phyloP scores from a whole-genome alignment of 2,888 invertebrate genomes.

The Dasypogon diadema region DNA sequence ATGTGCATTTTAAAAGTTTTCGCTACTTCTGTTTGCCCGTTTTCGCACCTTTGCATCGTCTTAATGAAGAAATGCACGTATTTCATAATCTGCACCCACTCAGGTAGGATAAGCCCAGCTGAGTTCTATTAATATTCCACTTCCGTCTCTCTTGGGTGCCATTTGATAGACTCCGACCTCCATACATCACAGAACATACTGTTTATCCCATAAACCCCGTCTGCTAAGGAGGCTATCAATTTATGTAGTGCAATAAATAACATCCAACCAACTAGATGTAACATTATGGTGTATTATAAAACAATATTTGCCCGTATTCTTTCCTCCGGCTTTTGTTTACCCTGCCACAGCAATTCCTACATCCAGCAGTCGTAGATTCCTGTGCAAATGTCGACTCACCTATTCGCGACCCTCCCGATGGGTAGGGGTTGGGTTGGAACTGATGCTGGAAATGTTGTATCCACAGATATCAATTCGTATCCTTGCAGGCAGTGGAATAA shows the following conservation, averaged over 20 bases:
- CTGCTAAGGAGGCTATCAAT: conserved; percentile 48
- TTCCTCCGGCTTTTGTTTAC: conserved; percentile 49
- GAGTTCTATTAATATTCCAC: conserved; percentile 52
- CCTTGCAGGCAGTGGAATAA: conserved; percentile 50
- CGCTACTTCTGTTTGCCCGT: too few species aligned
- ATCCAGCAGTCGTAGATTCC: not conserved
- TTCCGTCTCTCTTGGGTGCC: conserved; percentile 48
- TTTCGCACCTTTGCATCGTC: too few species aligned
- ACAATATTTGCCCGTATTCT: conserved; percentile 54
- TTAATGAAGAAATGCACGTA: not conserved
- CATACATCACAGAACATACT: conserved; percentile 50
- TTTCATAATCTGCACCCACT: not conserved
- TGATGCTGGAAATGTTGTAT: conserved; percentile 41
- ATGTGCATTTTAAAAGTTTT: too few species aligned
- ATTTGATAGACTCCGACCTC: conserved; percentile 53
- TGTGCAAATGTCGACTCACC: not conserved
- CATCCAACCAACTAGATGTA: conserved; percentile 55
- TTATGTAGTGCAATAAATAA: conserved; percentile 56
- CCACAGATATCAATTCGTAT: conserved; percentile 53
- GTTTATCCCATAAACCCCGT: conserved; percentile 51
- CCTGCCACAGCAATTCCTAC: conserved; percentile 10
- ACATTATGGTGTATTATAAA: conserved; percentile 56
- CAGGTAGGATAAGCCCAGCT: not conserved
- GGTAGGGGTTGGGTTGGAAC: not conserved
- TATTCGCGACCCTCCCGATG: conserved; percentile 10